Percentiles rank a stretch among this genome's conserved stretches.
Conservation (phyloP, 2,113 vertebrate species). For the Platycercus adscitus region DNA sequence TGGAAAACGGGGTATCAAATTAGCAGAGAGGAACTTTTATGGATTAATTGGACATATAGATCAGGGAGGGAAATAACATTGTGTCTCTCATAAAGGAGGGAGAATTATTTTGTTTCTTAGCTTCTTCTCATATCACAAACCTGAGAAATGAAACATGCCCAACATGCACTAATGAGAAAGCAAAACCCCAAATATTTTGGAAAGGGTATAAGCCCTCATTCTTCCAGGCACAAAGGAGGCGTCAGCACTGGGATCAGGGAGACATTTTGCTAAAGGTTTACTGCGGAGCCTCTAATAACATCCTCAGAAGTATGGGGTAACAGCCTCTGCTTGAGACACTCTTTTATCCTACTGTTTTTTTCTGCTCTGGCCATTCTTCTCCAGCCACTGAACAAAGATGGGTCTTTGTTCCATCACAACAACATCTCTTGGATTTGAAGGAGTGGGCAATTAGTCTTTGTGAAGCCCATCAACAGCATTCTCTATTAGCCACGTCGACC, state of each 20-base stretch:
- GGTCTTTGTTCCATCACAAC: slow-evolving; percentile 20
- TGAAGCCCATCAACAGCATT: slow-evolving; percentile 38
- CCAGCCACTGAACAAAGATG: slow-evolving; percentile 29
- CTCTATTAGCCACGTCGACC: background rate
- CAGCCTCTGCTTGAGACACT: slow-evolving; percentile 20
- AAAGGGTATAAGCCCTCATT: slow-evolving; percentile 34
- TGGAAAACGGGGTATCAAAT: slow-evolving; percentile 14
- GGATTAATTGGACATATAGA: slow-evolving; percentile 21
- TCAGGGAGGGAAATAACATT: background rate
- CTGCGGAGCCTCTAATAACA: slow-evolving; percentile 12
- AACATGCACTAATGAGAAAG: slow-evolving; percentile 1
- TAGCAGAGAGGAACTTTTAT: slow-evolving; percentile 14
- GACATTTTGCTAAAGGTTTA: background rate
- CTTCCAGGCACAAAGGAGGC: slow-evolving; percentile 34
- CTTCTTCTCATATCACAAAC: background rate
- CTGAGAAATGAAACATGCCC: background rate
- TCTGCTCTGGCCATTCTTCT: slow-evolving; percentile 28
- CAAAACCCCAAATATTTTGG: slow-evolving; percentile 34
- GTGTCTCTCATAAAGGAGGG: background rate
- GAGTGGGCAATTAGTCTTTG: slow-evolving; percentile 29
- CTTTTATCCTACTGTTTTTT: slow-evolving; percentile 45
- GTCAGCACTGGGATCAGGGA: slow-evolving; percentile 18
- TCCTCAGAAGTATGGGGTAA: slow-evolving; percentile 25
- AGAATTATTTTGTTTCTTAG: slow-evolving; percentile 3
- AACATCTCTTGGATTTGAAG: slow-evolving; percentile 2